Conservation (phyloP, 1,140 invertebrate species). For the Oryctes rhinoceros region DNA sequence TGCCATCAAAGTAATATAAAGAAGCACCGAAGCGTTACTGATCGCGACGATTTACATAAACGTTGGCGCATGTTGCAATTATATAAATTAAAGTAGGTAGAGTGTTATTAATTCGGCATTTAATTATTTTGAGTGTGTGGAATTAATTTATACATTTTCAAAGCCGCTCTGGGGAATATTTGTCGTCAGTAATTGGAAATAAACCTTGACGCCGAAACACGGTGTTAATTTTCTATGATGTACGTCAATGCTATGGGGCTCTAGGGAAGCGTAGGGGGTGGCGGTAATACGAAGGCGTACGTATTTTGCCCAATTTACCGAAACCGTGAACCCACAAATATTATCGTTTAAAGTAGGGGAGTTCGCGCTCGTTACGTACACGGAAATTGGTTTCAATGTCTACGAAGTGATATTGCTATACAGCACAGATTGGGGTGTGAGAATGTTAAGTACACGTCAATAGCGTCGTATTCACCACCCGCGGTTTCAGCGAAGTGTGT, state of each 20-base stretch:
- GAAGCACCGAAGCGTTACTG: too few species aligned
- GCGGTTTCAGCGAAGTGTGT: slow-evolving; percentile 9
- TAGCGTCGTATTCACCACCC: slow-evolving; percentile 2
- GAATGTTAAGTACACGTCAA: background rate
- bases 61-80: background rate
- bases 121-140: background rate
- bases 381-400: background rate
- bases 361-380: background rate
- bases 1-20: too few species aligned
- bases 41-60: background rate
- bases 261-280: background rate
- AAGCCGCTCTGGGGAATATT: background rate
- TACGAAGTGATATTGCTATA: background rate
- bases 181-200: slow-evolving; percentile 21
- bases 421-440: background rate
- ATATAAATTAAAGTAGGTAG: background rate
- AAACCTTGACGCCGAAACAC: slow-evolving; percentile 8
- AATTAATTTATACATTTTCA: slow-evolving; percentile 4
- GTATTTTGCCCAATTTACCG: background rate
- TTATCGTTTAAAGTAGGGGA: background rate
- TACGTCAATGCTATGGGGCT: background rate
- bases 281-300: background rate
- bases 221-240: slow-evolving; percentile 10
- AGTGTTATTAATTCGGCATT: background rate
- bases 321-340: background rate